Evolutionary conservation across 2,797 vertebrate genomes (phyloP).

Genomic region (Sebastes matsubarae): DNA sequence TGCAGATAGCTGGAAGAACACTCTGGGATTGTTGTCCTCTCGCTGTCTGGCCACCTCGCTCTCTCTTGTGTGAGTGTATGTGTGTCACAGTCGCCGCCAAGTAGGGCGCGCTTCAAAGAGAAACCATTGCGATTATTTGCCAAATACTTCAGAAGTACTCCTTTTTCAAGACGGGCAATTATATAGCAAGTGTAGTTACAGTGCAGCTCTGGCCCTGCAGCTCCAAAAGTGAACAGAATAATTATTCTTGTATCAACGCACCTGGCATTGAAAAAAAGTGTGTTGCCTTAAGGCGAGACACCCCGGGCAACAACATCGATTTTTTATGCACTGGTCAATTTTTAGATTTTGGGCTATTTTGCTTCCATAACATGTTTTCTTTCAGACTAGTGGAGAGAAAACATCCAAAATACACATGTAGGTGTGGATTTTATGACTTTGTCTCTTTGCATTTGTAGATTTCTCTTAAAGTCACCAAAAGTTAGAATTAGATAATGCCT

Average conservation of each 20-base stretch:
- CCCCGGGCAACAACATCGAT: neutral
- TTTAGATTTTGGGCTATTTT: neutral
- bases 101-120: conserved; percentile 30
- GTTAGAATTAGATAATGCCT: too few species aligned
- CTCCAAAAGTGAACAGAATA: conserved; percentile 20
- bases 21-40: conserved; percentile 28
- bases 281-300: neutral
- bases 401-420: neutral
- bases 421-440: too few species aligned
- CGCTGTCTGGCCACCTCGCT: neutral
- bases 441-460: too few species aligned
- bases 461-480: too few species aligned
- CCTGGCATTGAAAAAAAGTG: neutral
- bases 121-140: conserved; percentile 41
- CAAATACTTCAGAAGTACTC: conserved; percentile 41
- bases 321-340: neutral
- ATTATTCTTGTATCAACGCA: neutral
- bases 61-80: neutral
- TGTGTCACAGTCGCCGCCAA: conserved; percentile 25
- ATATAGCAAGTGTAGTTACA: conserved; percentile 37
- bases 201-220: conserved; percentile 18
- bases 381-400: too few species aligned
- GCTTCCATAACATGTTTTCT: neutral
- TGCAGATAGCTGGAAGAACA: conserved; percentile 39
- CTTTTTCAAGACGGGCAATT: conserved; percentile 35